phyloP scores from a whole-genome alignment of 2,113 vertebrate genomes.

The Cebidichthys violaceus region DNA sequence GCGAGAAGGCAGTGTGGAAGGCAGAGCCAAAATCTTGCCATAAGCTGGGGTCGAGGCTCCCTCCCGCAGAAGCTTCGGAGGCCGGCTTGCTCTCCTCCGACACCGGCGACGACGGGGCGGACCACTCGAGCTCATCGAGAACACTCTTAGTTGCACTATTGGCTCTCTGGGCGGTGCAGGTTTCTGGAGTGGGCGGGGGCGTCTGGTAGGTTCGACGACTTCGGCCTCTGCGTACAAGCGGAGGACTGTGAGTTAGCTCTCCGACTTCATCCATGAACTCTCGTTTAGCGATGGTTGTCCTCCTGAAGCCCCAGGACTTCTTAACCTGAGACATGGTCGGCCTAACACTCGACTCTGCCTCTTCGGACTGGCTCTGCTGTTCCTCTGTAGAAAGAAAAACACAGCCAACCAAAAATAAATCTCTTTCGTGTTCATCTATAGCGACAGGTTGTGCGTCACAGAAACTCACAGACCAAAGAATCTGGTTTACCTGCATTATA shows the following conservation, averaged over 20 bases:
- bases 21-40: conserved; percentile 81
- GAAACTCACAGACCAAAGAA: not conserved
- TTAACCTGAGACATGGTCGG: conserved; percentile 88
- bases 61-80: conserved; percentile 78
- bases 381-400: conserved; percentile 66
- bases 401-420: conserved; percentile 7
- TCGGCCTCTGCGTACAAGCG: conserved; percentile 79
- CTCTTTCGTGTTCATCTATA: not conserved
- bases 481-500: conserved; percentile 60
- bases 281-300: conserved; percentile 92
- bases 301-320: conserved; percentile 96
- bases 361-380: conserved; percentile 68
- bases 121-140: conserved; percentile 83
- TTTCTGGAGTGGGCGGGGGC: conserved; percentile 19
- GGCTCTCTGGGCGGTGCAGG: conserved; percentile 59
- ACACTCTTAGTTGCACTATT: conserved; percentile 74
- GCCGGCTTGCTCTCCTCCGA: conserved; percentile 83
- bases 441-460: not conserved
- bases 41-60: conserved; percentile 79
- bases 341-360: conserved; percentile 78
- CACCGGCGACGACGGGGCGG: conserved; percentile 82
- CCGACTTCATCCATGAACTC: conserved; percentile 87
- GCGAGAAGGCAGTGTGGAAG: conserved; percentile 77
- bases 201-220: conserved; percentile 84
- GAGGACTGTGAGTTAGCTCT: conserved; percentile 75